Evolutionary conservation across 2,888 invertebrate species (phyloP), one percentile per base, ranked within the genome.

Genomic region (Sphaerophoria taeniata): DNA sequence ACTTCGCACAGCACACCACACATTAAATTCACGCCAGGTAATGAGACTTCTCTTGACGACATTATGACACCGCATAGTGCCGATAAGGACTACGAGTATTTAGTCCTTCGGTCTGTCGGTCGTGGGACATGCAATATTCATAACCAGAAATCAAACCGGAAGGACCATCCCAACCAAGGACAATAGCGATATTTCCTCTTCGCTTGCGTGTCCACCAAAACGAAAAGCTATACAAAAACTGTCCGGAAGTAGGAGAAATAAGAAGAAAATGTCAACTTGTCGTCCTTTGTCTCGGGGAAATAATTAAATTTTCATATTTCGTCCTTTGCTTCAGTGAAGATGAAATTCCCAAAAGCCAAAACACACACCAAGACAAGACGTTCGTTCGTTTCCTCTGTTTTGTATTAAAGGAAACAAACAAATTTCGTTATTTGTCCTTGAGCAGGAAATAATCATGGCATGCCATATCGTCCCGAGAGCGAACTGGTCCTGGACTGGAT

Each of bases 281-380:
- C 85, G 85, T 65, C 81, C 72, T 80, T 85, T 85, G 85, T 85
- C 81, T 77, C 76, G 43, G 24, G 85, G 58, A 73, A 77, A 81
- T 85, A 85, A 85, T 85, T 85, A 85, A 85, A 85, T 85, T 85
- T 85, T 85, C 85, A 85, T 85, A 85, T 85, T 85, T 85, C 43
- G 60, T 77, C 72, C 49, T 76, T 67, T 72, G 75, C 67, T 67
- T 65, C 36, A 75, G n/a, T 47, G 72, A 49, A 80, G 71, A 80
- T 73, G 80, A 70, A 70, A 80, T 76, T 85, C 85, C 85, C 85
- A 73, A 76, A 80, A 85, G 85, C 69, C 63, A 76, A 67, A 49
- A 16, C 55, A 78, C 51, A 74, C 67, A 49, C 6, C 39, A 71
- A 51, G 51, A 63, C 69, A 5, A 3, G 12, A 34, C 4, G 11